Percentiles rank a stretch among this genome's conserved stretches.
These are phyloP conservation scores for Siniperca obscura DNA, from an alignment of 2,797 vertebrate genomes.

Conservation along the genomic window DNA sequence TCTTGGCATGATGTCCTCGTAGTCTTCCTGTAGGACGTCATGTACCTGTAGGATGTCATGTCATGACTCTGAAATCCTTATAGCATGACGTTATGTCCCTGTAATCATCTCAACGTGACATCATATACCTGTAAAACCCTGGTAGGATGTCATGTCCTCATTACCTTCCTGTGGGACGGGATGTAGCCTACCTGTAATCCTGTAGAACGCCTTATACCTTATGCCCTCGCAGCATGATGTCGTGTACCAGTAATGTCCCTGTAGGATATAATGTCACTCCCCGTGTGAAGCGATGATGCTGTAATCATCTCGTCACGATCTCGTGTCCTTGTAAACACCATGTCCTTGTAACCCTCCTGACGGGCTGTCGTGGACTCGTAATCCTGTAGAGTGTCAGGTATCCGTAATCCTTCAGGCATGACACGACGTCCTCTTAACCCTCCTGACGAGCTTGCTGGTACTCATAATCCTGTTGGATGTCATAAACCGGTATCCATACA, in stretches of 20 bases:
- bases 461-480: not conserved
- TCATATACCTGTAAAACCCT: too few relatives aligned
- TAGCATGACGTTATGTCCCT: not conserved
- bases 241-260: not conserved
- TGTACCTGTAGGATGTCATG: too few relatives aligned
- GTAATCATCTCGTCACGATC: too few relatives aligned
- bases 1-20: not conserved
- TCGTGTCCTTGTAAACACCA: too few relatives aligned
- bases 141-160: too few relatives aligned
- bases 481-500: not conserved
- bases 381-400: not conserved
- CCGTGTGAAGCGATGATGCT: not conserved
- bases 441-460: too few relatives aligned
- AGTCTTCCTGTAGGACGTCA: not conserved
- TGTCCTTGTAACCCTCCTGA: not conserved
- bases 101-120: not conserved
- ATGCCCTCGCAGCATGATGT: too few relatives aligned
- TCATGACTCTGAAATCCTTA: too few relatives aligned
- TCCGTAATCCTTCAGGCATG: not conserved
- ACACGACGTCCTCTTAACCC: not conserved
- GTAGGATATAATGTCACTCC: not conserved
- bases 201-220: not conserved
- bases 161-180: not conserved
- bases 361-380: not conserved
- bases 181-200: not conserved